Evolutionary conservation across 2,888 invertebrate species (phyloP).

Genomic region (Ochropleura plecta): DNA sequence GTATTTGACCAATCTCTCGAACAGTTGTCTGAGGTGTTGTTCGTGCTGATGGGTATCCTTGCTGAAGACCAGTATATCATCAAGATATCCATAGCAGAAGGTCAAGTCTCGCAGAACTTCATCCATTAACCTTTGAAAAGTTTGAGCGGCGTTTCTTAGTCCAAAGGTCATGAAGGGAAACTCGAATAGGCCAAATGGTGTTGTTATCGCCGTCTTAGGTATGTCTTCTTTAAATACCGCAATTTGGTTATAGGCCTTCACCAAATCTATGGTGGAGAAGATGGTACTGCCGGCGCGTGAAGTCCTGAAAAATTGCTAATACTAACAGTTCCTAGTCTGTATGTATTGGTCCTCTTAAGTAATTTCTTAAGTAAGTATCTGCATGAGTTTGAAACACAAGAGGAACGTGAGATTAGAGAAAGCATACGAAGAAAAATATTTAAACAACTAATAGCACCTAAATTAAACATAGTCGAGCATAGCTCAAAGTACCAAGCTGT

Average conservation of each 20-base stretch:
- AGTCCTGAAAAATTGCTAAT: conserved; percentile 11
- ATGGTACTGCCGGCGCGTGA: not conserved
- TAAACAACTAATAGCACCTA: no score
- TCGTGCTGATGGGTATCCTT: not conserved
- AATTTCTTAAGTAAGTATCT: no score
- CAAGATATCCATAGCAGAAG: not conserved
- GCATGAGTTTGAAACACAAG: no score
- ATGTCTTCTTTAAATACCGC: conserved; percentile 28
- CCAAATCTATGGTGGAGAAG: not conserved
- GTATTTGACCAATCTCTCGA: not conserved
- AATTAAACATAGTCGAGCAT: no score
- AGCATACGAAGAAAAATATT: no score
- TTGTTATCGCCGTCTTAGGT: conserved; percentile 43
- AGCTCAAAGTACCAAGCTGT: no score
- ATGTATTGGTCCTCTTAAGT: no score
- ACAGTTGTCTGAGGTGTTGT: not conserved
- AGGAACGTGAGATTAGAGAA: no score
- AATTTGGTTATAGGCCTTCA: conserved; percentile 6
- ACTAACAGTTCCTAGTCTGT: no score
- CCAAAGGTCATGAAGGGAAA: not conserved
- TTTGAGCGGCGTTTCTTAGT: not conserved
- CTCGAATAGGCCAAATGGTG: conserved; percentile 38
- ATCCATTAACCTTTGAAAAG: not conserved
- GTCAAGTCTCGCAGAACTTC: not conserved
- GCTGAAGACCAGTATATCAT: not conserved